Base-by-base conservation (phyloP, 2,113 vertebrate species). In the Nestor notabilis region DNA sequence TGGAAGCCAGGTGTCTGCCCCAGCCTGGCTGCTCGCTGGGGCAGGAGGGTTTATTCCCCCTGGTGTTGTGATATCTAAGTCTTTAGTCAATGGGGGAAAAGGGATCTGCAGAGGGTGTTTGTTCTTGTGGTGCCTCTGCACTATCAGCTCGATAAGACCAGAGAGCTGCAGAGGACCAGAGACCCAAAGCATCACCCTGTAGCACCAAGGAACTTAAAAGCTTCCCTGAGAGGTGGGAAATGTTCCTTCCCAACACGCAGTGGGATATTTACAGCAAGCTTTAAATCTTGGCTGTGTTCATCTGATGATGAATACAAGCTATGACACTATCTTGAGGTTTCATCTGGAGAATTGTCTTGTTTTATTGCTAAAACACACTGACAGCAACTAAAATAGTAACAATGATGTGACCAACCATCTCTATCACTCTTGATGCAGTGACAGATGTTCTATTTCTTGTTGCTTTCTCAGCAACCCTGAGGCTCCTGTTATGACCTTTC, bases 371-470 rank as follows among this genome's bases (percentile, higher is more conserved):
- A 27, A 66, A 33, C 28, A 3, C 35, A 4, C 3, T 7, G 75
- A 0, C 16, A 13, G 0, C 6, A 55, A 7, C 52, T 15, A 6
- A 47, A 79, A 5, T 1, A 28, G 64, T 1, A 4, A 1, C 17
- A 39, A 11, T 20, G 69, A 47, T 3, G 49, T 3, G n/a, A 28
- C 7, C 65, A 33, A 3, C 6, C 20, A 0, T 2, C 76, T 31
- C 44, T 5, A 0, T 0, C 9, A 3, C 52, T 1, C 2, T 29
- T 2, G 60, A 5, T 41, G 68, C n/a, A 2, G 0, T 0, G 39
- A 15, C 27, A 79, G 53, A 43, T 10, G 80, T 77, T 53, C 58
- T 9, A 18, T 5, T 43, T 23, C 1, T 69, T 7, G 33, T 52
- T 58, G 35, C 49, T 47, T 68, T 11, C 82, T 75, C 66, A 44